Conservation (phyloP, 1,140 invertebrate genomes). For the Drosophila miranda region DNA sequence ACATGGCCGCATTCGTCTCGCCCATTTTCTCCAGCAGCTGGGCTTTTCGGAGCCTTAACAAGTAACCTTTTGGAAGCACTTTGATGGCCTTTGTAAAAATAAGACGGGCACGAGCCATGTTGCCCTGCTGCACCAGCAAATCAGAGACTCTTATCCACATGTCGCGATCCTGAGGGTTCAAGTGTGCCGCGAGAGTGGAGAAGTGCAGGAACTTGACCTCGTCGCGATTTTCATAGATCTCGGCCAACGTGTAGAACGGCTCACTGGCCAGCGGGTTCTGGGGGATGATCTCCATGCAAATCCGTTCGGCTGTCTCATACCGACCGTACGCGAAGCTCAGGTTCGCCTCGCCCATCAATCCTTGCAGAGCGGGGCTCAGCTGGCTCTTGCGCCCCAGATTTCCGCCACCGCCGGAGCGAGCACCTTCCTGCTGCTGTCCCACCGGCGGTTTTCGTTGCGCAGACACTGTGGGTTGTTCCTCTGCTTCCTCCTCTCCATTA, state of each 20-base stretch:
- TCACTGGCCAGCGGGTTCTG: constrained; percentile 92
- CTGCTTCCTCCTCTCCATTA: constrained; percentile 67
- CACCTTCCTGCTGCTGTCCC: constrained; percentile 2
- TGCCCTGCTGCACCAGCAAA: constrained; percentile 88
- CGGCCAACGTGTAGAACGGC: constrained; percentile 94
- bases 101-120: constrained; percentile 90
- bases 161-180: constrained; percentile 90
- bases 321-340: constrained; percentile 92
- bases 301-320: constrained; percentile 90
- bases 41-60: constrained; percentile 88
- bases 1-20: constrained; percentile 87
- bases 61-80: constrained; percentile 85
- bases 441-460: not conserved
- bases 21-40: constrained; percentile 88
- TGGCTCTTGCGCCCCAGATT: constrained; percentile 77
- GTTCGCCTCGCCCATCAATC: constrained; percentile 97
- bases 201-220: constrained; percentile 93
- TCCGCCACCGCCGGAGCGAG: constrained; percentile 13
- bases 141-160: constrained; percentile 94
- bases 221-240: constrained; percentile 94
- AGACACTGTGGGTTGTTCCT: constrained; percentile 34
- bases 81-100: constrained; percentile 93
- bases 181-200: constrained; percentile 92
- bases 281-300: constrained; percentile 96
- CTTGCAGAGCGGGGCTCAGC: constrained; percentile 87